Evolutionary conservation across 2,888 invertebrate genomes (phyloP), one percentile per base, ranked within the genome.

Genomic region (Xylota segnis): DNA sequence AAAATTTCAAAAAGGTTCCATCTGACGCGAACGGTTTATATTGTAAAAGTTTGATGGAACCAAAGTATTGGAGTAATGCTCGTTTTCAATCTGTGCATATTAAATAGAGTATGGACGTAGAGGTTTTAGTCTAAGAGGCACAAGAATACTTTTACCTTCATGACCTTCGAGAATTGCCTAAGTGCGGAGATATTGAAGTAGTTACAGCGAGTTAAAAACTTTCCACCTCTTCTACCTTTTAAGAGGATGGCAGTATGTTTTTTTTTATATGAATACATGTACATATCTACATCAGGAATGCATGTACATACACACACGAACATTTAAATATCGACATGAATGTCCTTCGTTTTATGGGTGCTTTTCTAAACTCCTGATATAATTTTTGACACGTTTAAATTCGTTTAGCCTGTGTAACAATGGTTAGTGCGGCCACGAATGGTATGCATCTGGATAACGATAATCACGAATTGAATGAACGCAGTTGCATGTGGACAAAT

Each of bases 401-500:
- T 79, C 59, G 79, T 66, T 79, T 74, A 74, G 58, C 43, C 50
- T 58, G 74, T 58, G 74, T 68, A 74, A 75, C 81, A 81, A 75
- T 75, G 61, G 75, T 37, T 61, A 54, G 52, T 66, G 40, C 43
- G 43, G 14, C 58, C 66, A 58, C 52, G 40, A 50, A 43, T 66
- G 50, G 65, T 29, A 68, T 81, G 66, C 74, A 74, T 74, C 74
- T 45, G 66, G 75, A 81, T 81, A 68, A 75, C 81, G 66, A 81
- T 81, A 75, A 81, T 81, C 75, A 68, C 65, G 81, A 74, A 81
- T 68, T 74, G 61, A 68, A 75, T 68, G 81, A 81, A 81, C 75
- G 81, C 65, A 74, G 59, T 45, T 37, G 66, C 81, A 75, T 81
- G 75, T 66, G 75, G 81, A 81, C 81, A 68, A 81, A 81, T 81